Conservation (phyloP, 1,140 invertebrate genomes). For the Pseudobourletiella spinata region DNA sequence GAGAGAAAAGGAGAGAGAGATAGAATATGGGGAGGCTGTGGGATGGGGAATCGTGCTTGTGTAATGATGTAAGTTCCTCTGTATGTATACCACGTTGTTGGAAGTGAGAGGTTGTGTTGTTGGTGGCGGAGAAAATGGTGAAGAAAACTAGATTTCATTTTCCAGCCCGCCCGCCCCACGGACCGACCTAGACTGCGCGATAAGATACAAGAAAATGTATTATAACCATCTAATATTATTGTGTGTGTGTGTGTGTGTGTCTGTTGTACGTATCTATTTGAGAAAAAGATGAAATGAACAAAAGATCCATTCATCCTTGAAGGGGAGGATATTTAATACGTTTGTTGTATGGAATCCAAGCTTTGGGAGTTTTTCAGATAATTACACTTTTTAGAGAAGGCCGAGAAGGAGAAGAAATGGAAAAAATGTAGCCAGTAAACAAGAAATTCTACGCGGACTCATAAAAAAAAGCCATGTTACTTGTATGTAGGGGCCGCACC, state of each 20-base stretch:
- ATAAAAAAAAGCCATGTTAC: conserved; percentile 20
- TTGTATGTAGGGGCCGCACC: too few species aligned
- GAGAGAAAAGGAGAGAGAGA: neutral
- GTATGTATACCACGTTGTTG: neutral
- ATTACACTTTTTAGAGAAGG: conserved; percentile 31
- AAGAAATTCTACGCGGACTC: conserved; percentile 23
- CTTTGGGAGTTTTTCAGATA: conserved; percentile 30
- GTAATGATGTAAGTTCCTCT: neutral
- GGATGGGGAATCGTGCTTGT: neutral
- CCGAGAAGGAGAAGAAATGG: conserved; percentile 18
- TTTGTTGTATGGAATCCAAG: conserved; percentile 30
- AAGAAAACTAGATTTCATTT: conserved; percentile 3
- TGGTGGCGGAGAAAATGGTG: neutral
- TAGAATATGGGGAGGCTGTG: neutral
- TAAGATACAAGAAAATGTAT: neutral
- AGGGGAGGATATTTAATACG: conserved; percentile 33
- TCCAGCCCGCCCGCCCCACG: neutral
- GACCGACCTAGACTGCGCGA: too few species aligned
- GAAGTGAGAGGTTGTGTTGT: neutral
- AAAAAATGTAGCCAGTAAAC: conserved; percentile 26
- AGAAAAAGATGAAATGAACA: conserved; percentile 31
- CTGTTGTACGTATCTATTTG: conserved; percentile 14
- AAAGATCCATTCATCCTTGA: conserved; percentile 34
- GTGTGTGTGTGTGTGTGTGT: neutral
- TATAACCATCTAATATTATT: neutral